Conservation (phyloP, 2,797 vertebrate species). For the Myoxocephalus aenaeus region DNA sequence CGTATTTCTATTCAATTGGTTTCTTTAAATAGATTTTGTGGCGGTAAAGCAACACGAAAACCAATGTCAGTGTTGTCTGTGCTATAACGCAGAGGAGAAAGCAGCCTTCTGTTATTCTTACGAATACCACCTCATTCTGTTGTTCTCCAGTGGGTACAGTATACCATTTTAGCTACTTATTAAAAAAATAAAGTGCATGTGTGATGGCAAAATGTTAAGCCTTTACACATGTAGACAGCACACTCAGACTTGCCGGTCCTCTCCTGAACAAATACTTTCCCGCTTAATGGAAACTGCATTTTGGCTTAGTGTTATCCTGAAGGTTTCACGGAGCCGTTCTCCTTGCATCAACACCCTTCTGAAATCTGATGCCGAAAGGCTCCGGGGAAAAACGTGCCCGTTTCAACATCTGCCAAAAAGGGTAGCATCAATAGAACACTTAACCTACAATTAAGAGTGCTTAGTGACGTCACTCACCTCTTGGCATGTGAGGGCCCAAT, state of each 20-base stretch:
- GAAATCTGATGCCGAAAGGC: constrained; percentile 34
- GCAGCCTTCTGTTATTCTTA: constrained; percentile 4
- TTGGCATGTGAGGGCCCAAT: constrained; percentile 58
- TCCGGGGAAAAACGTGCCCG: constrained; percentile 36
- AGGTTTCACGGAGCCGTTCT: constrained; percentile 12
- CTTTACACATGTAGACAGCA: constrained; percentile 23
- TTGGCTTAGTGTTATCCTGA: constrained; percentile 20
- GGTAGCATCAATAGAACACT: constrained; percentile 46
- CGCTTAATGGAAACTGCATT: constrained; percentile 27
- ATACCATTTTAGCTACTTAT: constrained; percentile 9
- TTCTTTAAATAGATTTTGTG: neutral
- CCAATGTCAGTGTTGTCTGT: neutral
- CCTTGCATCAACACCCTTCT: constrained; percentile 30
- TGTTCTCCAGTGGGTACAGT: constrained; percentile 1
- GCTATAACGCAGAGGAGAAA: neutral
- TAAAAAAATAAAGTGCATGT: neutral
- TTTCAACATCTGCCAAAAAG: constrained; percentile 58
- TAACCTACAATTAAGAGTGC: constrained; percentile 69
- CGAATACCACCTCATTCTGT: constrained; percentile 1
- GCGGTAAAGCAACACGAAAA: neutral
- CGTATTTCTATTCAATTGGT: neutral
- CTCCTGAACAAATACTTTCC: constrained; percentile 25
- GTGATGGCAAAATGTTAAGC: constrained; percentile 22
- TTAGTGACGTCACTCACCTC: constrained; percentile 65
- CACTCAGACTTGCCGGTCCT: neutral